phyloP scores from a whole-genome alignment of 2,113 vertebrate genomes.

The Phrynocephalus versicolor region DNA sequence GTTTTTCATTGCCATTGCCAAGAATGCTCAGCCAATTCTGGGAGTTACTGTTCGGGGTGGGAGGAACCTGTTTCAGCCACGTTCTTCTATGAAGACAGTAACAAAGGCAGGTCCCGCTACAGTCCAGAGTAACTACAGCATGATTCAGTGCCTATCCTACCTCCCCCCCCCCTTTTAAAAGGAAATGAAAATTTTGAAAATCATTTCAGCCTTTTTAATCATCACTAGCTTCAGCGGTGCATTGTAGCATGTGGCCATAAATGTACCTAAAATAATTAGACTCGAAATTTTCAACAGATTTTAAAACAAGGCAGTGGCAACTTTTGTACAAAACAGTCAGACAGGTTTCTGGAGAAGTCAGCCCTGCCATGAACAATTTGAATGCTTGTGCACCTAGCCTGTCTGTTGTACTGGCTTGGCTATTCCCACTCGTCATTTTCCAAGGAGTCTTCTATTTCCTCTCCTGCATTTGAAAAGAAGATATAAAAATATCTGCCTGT shows the following conservation, averaged over 20 bases:
- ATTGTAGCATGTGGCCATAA: neutral
- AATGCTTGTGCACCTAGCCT: no score
- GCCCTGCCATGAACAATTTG: no score
- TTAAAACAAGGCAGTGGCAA: neutral
- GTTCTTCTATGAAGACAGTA: neutral
- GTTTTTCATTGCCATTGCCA: no score
- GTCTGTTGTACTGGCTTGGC: no score
- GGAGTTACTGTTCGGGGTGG: neutral
- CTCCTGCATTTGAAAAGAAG: no score
- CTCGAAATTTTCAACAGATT: neutral
- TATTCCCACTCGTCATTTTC: no score
- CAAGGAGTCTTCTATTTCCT: no score
- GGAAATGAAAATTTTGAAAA: neutral
- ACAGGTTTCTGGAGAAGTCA: no score
- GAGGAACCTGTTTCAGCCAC: neutral
- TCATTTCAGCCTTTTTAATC: neutral
- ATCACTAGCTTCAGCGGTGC: neutral
- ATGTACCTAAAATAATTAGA: neutral
- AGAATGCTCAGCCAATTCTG: no score
- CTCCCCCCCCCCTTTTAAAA: neutral
- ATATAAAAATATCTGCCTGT: no score
- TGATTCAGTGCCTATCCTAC: no score
- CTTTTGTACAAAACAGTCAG: neutral
- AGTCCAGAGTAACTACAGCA: no score
- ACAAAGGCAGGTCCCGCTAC: neutral